Evolutionary conservation across 1,140 invertebrate species (phyloP), one percentile per base, ranked within the genome.

Genomic region (Lordiphosa collinella): DNA sequence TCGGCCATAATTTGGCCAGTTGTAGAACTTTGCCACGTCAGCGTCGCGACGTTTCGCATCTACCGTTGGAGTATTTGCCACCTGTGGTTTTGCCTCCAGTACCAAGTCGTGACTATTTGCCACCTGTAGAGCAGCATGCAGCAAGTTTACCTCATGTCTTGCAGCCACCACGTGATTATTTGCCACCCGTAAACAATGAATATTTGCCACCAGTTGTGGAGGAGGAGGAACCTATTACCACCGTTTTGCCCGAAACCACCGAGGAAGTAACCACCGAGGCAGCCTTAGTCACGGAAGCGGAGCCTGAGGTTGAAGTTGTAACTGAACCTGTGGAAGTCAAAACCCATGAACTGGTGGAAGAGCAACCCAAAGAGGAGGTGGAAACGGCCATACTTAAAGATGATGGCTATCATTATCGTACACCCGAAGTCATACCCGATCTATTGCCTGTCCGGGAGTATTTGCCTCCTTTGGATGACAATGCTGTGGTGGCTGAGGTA

Each of bases 51-150:
- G 78, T 84, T 0, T 73, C 72, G 6, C 78, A 84, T 40, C 40
- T 84, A 57, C 78, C 78, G 0, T 4, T 84, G 47, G 78, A 84
- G 54, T 84, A 84, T 16, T 34, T 84, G 64, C 72, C 78, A 7
- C 79, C 78, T 11, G 79, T 84, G 54, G 60, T 47, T 41, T 18
- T 84, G 55, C 78, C 78, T 8, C 79, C 78, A 29, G 16, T 84
- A 38, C 78, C 78, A 7, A 84, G 78, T 41, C 78, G 73, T 13
- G 78, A 84, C 11, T 84, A 84, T 3, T 31, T 84, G 60, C 78
- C 78, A 13, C 78, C 78, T 3, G 78, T 84, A 10, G 78, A 84
- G 40, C 50, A 79, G 40, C 78, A 84, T 51, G 78, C 78, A 0
- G 63, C 78, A 2, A 61, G 54, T 8, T 31, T 84, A 18, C 22